Percentiles rank a stretch among this genome's conserved stretches.
These are phyloP conservation scores for Nothoprocta pentlandii DNA, from an alignment of 2,113 vertebrate species.

Conservation along the genomic window DNA sequence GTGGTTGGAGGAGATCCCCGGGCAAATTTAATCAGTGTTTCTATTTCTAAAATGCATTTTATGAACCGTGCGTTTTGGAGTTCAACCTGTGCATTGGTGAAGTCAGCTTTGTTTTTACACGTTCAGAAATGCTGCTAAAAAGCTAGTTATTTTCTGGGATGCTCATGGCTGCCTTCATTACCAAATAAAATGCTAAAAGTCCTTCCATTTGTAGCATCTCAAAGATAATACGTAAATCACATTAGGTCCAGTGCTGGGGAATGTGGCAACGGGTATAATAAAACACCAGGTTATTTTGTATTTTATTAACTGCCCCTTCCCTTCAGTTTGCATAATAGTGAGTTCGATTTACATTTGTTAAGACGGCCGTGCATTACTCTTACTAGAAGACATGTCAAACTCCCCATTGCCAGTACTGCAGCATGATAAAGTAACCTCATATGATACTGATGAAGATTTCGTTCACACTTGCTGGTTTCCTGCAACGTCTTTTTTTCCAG, in stretches of 20 bases:
- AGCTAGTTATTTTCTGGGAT: background rate
- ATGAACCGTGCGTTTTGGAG: background rate
- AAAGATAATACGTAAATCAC: conserved; percentile 9
- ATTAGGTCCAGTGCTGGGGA: background rate
- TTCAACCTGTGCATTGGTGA: background rate
- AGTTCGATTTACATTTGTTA: conserved; percentile 78
- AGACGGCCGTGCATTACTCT: conserved; percentile 63
- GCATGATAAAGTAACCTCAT: conserved; percentile 74
- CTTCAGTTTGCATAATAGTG: conserved; percentile 75
- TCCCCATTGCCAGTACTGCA: background rate
- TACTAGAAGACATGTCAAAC: conserved; percentile 69
- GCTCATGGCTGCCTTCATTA: background rate
- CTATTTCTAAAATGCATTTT: conserved; percentile 3
- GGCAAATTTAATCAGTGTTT: conserved; percentile 43
- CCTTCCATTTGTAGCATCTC: background rate
- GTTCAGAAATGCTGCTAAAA: background rate
- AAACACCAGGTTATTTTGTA: conserved; percentile 67
- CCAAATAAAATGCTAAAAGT: background rate
- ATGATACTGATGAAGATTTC: conserved; percentile 77
- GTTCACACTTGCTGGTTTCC: conserved; percentile 78
- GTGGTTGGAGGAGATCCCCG: conserved; percentile 3
- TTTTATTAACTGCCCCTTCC: conserved; percentile 78
- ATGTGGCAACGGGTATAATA: conserved; percentile 39
- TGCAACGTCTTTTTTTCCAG: conserved; percentile 81
- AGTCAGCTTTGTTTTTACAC: conserved; percentile 1